Base-by-base conservation (phyloP, 2,888 invertebrate species). In the Barypeithes pellucidus region DNA sequence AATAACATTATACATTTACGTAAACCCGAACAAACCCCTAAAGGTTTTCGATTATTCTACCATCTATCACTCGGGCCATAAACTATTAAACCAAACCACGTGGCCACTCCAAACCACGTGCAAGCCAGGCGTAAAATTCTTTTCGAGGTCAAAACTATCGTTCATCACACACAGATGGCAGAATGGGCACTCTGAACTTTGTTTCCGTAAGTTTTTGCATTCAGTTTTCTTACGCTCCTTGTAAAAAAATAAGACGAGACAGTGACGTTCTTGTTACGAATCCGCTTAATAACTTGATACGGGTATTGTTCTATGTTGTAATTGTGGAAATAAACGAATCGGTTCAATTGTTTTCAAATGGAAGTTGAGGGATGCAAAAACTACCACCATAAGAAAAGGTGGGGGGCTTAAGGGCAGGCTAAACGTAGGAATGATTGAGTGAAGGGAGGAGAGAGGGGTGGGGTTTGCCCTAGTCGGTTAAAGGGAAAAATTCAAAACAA, bases 361-460 rank as follows among this genome's bases (percentile, higher is more conserved):
- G n/a, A 11, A 24, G 16, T 39, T 14, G 24, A 61, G 43, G 39
- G 29, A 43, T 72, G 75, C 75, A 29, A 75, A 75, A 75, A 75
- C 75, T 67, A 29, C 60, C 29, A 29, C 24, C 29, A 9, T 33
- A 75, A 75, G 72, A 62, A 72, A 69, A 41, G 72, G 80, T 78
- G 81, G 82, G 82, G 80, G 83, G 81, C 82, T 79, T 76, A 80
- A 79, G 81, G 87, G 87, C 87, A 78, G 79, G 80, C 78, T 76
- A 77, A 79, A 79, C 79, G 80, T 80, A 79, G 54, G 79, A 83
- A 87, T 89, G 89, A 89, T 89, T 89, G 89, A 89, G 87, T 87
- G 87, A 87, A 87, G 88, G 89, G 89, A 89, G 89, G 89, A 89
- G 89, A 85, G 82, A 80, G 81, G 69, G 76, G 76, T 68, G 76